A percentile compares a stretch with the other conserved stretches of the same genome.
Conservation (phyloP, 2,797 vertebrate genomes). For the Pantherophis alleghaniensis region DNA sequence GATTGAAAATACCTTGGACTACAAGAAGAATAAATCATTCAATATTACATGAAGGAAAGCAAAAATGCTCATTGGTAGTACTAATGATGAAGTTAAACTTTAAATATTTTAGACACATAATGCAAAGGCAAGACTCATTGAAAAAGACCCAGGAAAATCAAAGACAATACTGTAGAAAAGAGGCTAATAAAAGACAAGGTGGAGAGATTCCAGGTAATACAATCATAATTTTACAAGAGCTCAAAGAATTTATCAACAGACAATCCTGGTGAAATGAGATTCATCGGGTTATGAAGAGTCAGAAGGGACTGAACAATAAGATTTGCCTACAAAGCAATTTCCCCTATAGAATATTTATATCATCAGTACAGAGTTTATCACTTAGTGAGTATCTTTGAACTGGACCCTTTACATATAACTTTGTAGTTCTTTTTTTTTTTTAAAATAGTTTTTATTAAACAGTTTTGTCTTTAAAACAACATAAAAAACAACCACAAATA, state of each 20-base stretch:
- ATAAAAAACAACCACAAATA: too few species aligned
- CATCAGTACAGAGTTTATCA: neutral
- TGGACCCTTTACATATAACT: neutral
- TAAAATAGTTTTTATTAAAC: too few species aligned
- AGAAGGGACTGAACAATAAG: neutral
- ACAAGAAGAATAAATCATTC: neutral
- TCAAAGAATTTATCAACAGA: neutral
- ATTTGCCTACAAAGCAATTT: neutral
- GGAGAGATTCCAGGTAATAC: neutral
- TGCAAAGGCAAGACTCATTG: neutral
- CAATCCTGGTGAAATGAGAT: neutral
- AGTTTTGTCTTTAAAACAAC: too few species aligned
- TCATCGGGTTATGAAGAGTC: neutral
- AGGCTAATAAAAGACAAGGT: neutral
- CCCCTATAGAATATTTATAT: neutral
- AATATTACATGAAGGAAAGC: neutral
- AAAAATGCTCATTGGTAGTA: neutral
- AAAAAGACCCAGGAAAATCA: neutral
- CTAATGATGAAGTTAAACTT: neutral
- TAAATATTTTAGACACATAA: neutral
- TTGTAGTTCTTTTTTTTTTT: neutral
- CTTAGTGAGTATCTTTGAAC: neutral
- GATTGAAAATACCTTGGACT: neutral
- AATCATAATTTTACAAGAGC: neutral
- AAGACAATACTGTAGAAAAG: neutral